Percentiles rank a stretch among this genome's conserved stretches.
Evolutionary conservation across 1,140 invertebrate genomes (phyloP).

Genomic region (Coboldia fuscipes): DNA sequence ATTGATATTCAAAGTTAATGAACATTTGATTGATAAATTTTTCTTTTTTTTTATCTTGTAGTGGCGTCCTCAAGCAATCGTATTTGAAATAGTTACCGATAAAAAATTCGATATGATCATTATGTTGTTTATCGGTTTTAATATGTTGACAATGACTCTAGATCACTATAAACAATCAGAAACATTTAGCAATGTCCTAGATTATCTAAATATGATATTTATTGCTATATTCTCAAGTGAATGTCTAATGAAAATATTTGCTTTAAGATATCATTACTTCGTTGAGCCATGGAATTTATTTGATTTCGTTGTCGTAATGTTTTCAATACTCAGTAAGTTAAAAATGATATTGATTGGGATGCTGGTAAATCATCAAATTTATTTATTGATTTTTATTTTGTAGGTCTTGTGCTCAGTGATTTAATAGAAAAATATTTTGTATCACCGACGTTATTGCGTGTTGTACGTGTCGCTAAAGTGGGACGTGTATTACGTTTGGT

Average conservation of each 20-base stretch:
- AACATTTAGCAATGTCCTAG: conserved; percentile 61
- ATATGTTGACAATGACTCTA: conserved; percentile 97
- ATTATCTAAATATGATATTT: conserved; percentile 90
- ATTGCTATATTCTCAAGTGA: conserved; percentile 96
- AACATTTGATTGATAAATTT: too few species aligned
- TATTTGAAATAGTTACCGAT: conserved; percentile 93
- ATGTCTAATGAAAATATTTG: conserved; percentile 94
- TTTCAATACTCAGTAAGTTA: conserved; percentile 90
- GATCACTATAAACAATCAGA: conserved; percentile 83
- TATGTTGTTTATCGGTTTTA: conserved; percentile 95
- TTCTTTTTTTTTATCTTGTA: conserved; percentile 28
- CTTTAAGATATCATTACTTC: conserved; percentile 93
- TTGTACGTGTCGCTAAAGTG: conserved; percentile 93
- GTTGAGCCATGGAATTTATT: conserved; percentile 99
- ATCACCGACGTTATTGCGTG: conserved; percentile 87
- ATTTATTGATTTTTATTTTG: conserved; percentile 17
- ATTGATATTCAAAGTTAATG: too few species aligned
- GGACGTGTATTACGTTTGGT: conserved; percentile 90
- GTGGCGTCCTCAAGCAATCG: conserved; percentile 87
- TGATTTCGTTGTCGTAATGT: conserved; percentile 96
- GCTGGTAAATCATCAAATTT: too few species aligned
- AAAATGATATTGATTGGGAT: too few species aligned
- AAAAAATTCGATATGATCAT: conserved; percentile 99
- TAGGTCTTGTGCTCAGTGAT: conserved; percentile 87
- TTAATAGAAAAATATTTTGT: conserved; percentile 95